These are phyloP conservation scores for Gobio occitaniae DNA, from an alignment of 2,797 vertebrate species.

Conservation along the genomic window DNA sequence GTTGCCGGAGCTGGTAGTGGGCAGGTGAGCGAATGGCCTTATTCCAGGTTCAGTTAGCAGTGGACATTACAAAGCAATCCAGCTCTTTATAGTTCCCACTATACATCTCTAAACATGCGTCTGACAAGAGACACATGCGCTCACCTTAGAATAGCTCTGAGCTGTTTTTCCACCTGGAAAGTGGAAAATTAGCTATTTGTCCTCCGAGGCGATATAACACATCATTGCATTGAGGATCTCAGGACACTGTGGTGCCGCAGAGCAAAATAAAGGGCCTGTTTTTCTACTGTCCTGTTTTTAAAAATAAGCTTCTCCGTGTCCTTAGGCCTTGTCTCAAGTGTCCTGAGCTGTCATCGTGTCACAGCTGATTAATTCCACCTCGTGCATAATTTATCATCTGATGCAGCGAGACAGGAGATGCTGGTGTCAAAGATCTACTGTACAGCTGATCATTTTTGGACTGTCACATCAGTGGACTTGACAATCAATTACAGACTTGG, in stretches of 20 bases:
- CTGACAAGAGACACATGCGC: slow-evolving; percentile 54
- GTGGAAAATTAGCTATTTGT: slow-evolving; percentile 1
- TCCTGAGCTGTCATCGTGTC: slow-evolving; percentile 79
- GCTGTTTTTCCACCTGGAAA: slow-evolving; percentile 49
- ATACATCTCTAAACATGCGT: slow-evolving; percentile 61
- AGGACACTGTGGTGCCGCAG: not conserved
- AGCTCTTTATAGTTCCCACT: slow-evolving; percentile 73
- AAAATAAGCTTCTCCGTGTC: slow-evolving; percentile 68
- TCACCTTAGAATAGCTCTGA: slow-evolving; percentile 30
- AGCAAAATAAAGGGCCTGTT: slow-evolving; percentile 5
- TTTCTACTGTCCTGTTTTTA: slow-evolving; percentile 64
- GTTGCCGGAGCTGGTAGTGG: slow-evolving; percentile 71
- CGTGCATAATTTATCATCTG: slow-evolving; percentile 81
- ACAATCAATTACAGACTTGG: not conserved
- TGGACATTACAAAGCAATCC: slow-evolving; percentile 66
- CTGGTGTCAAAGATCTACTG: slow-evolving; percentile 49
- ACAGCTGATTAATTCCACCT: slow-evolving; percentile 78
- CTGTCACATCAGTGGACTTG: slow-evolving; percentile 25
- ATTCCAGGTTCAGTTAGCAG: slow-evolving; percentile 77
- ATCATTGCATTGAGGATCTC: slow-evolving; percentile 12
- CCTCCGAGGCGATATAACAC: slow-evolving; percentile 21
- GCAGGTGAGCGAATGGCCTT: slow-evolving; percentile 76
- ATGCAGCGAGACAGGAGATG: slow-evolving; percentile 68
- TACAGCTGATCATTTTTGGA: slow-evolving; percentile 15
- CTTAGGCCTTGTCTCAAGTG: slow-evolving; percentile 72